Evolutionary conservation across 2,797 vertebrate genomes (phyloP).

Genomic region (Trematocara caparti): DNA sequence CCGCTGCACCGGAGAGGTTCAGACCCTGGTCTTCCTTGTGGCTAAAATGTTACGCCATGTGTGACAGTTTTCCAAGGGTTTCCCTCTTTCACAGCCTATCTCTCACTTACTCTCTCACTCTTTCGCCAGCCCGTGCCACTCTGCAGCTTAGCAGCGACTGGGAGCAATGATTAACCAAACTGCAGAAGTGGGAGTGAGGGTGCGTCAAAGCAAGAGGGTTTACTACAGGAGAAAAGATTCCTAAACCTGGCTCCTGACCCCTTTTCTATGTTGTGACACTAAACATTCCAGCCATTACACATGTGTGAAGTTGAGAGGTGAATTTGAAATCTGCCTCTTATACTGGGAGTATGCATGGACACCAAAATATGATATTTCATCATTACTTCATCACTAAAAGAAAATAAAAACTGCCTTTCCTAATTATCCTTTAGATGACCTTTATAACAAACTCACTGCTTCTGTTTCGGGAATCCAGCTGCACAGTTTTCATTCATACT

Average conservation of each 20-base stretch:
- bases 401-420: neutral
- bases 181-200: neutral
- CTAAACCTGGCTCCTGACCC: slow-evolving; percentile 1
- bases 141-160: slow-evolving; percentile 35
- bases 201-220: neutral
- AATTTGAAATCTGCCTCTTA: neutral
- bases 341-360: neutral
- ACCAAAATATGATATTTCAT: neutral
- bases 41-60: neutral
- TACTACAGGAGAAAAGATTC: neutral
- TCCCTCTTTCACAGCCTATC: neutral
- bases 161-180: slow-evolving; percentile 64
- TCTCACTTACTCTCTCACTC: neutral
- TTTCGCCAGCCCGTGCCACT: neutral
- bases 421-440: neutral
- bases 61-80: slow-evolving; percentile 9
- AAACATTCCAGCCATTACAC: neutral
- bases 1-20: neutral
- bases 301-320: neutral
- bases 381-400: neutral
- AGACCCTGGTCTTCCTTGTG: slow-evolving; percentile 7
- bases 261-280: neutral
- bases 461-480: neutral
- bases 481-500: neutral
- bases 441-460: neutral